phyloP scores from a whole-genome alignment of 1,140 invertebrate genomes.

The Eurosta solidaginis region DNA sequence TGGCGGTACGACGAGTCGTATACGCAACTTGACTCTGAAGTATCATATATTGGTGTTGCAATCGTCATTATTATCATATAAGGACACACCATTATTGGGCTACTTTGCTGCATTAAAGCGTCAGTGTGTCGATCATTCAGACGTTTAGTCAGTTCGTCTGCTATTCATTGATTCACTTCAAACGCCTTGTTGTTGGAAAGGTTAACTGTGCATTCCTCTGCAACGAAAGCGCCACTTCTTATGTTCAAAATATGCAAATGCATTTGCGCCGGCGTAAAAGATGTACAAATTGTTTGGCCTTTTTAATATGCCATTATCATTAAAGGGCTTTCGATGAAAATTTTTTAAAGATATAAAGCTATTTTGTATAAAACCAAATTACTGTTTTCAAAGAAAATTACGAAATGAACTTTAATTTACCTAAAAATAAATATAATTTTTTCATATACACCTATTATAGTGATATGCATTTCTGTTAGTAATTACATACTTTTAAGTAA shows the following conservation, averaged over 20 bases:
- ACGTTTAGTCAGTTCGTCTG: no score
- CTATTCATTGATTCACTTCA: neutral
- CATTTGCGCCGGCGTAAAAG: neutral
- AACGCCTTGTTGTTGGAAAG: neutral
- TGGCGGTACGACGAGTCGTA: neutral
- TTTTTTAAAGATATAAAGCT: no score
- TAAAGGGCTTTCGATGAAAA: neutral
- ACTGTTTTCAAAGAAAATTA: neutral
- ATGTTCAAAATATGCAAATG: constrained; percentile 21
- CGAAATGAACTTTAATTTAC: no score
- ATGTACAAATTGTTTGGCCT: neutral
- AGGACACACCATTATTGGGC: constrained; percentile 14
- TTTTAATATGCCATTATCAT: neutral
- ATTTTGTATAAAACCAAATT: neutral
- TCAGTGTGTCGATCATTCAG: neutral
- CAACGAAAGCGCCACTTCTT: neutral
- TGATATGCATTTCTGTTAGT: no score
- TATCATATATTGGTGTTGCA: neutral
- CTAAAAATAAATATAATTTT: no score
- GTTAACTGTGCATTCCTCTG: neutral
- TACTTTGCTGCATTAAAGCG: neutral
- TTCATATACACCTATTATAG: no score
- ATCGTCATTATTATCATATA: neutral
- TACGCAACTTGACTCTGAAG: neutral
- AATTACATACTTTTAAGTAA: no score